Percentiles rank a stretch among this genome's conserved stretches.
These are phyloP conservation scores for Athalia circularis DNA, from an alignment of 2,888 invertebrate genomes.

Conservation along the genomic window DNA sequence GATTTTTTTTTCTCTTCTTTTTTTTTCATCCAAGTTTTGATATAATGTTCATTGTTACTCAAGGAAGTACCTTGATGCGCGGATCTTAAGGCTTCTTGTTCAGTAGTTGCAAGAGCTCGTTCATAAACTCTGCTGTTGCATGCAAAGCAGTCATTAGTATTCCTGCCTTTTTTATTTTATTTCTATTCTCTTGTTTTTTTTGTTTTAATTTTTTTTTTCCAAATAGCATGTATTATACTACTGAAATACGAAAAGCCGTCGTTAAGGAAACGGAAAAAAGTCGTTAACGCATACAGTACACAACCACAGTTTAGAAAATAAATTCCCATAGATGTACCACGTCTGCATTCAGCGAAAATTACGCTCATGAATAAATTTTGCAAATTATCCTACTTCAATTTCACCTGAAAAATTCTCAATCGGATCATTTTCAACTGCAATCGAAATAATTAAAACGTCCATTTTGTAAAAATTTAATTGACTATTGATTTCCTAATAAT, in stretches of 20 bases:
- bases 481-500: too few relatives aligned
- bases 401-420: too few relatives aligned
- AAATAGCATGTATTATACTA: conserved; percentile 9
- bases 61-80: not conserved
- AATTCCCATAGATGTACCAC: not conserved
- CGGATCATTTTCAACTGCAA: too few relatives aligned
- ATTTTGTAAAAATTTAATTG: too few relatives aligned
- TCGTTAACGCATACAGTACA: conserved; percentile 23
- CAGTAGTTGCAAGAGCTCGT: conserved; percentile 1
- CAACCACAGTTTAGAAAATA: conserved; percentile 1
- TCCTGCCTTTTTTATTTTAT: not conserved
- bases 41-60: too few relatives aligned
- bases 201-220: too few relatives aligned
- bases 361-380: not conserved
- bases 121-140: conserved; percentile 15
- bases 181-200: not conserved
- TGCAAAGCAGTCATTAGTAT: conserved; percentile 36
- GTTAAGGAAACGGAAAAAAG: conserved; percentile 33
- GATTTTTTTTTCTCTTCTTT: too few relatives aligned
- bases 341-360: not conserved
- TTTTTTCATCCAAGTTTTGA: too few relatives aligned
- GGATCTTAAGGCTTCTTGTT: not conserved
- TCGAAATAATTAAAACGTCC: too few relatives aligned
- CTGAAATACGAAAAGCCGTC: conserved; percentile 12
- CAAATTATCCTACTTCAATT: too few relatives aligned